Conservation (phyloP, 2,888 invertebrate genomes). For the Habrosyne pyritoides region DNA sequence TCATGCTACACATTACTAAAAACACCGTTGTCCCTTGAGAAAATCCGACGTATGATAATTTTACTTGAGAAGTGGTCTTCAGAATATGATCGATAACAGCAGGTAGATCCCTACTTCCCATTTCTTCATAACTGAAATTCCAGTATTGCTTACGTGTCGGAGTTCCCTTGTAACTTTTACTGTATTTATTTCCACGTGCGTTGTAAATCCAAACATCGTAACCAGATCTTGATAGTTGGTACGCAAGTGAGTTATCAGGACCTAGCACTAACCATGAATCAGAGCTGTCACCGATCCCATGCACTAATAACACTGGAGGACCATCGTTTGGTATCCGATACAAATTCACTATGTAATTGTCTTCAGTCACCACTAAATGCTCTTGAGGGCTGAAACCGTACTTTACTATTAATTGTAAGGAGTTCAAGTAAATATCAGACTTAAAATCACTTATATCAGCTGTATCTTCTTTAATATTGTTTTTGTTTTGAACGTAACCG, state of each 20-base stretch:
- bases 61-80: conserved; percentile 39
- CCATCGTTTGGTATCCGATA: conserved; percentile 63
- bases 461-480: conserved; percentile 26
- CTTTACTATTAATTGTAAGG: conserved; percentile 59
- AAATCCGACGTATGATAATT: conserved; percentile 69
- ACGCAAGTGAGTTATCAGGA: conserved; percentile 60
- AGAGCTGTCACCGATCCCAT: conserved; percentile 72
- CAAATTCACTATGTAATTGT: conserved; percentile 61
- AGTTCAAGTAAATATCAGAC: conserved; percentile 59
- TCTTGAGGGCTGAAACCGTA: conserved; percentile 54
- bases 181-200: conserved; percentile 71
- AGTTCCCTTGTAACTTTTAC: conserved; percentile 53
- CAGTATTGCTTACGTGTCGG: conserved; percentile 57
- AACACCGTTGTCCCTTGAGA: conserved; percentile 73
- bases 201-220: conserved; percentile 74
- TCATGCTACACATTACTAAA: conserved; percentile 64
- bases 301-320: conserved; percentile 64
- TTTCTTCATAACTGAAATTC: conserved; percentile 73
- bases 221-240: conserved; percentile 57
- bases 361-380: conserved; percentile 59
- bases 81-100: conserved; percentile 66
- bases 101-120: conserved; percentile 68
- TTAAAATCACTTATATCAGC: conserved; percentile 35
- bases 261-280: conserved; percentile 72
- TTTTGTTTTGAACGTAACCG: conserved; percentile 32